A percentile compares a stretch with the other conserved stretches of the same genome.
Conservation (phyloP, 92 coral and sea anemone species). For the Parazoanthus darwini region DNA sequence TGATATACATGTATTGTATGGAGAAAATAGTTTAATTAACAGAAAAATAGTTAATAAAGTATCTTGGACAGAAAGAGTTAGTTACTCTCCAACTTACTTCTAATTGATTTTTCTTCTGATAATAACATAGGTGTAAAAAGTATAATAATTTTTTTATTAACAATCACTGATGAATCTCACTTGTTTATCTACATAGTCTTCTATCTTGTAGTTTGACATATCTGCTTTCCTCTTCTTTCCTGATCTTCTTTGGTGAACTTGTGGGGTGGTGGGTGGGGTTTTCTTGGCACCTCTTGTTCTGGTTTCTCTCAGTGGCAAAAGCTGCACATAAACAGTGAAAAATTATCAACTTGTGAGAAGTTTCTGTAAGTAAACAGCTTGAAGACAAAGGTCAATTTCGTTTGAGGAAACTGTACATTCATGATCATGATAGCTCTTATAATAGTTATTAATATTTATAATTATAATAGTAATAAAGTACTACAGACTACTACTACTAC, state of each 20-base stretch:
- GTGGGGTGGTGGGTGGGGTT: conserved; percentile 35
- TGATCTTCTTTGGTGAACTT: conserved; percentile 18
- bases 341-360: neutral
- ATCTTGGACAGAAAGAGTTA: too few relatives aligned
- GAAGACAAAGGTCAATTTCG: neutral
- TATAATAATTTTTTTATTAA: neutral
- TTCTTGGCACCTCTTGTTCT: conserved; percentile 24
- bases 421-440: too few relatives aligned
- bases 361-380: neutral
- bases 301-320: conserved; percentile 16
- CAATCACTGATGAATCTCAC: conserved; percentile 9
- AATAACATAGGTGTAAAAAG: neutral
- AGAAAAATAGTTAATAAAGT: too few relatives aligned
- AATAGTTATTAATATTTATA: too few relatives aligned
- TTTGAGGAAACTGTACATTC: neutral
- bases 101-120: neutral
- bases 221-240: conserved; percentile 26
- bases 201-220: neutral
- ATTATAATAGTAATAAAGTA: too few relatives aligned
- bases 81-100: too few relatives aligned
- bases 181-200: conserved; percentile 18
- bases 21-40: too few relatives aligned
- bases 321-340: neutral
- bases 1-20: too few relatives aligned
- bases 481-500: too few relatives aligned